Evolutionary conservation across 1,140 invertebrate genomes (phyloP).

Genomic region (Lucilia cuprina): DNA sequence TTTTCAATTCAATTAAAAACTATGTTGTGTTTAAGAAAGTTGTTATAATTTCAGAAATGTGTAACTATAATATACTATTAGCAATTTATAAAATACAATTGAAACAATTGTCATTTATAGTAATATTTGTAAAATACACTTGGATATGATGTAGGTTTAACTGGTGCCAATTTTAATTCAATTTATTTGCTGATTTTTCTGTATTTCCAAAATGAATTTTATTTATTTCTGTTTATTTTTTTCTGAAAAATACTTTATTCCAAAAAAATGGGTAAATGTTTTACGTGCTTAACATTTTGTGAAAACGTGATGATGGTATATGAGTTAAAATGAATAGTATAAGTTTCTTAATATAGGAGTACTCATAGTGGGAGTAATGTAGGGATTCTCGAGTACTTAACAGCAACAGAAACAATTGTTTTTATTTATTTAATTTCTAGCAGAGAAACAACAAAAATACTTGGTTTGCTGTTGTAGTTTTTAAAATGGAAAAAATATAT

Average conservation of each 20-base stretch:
- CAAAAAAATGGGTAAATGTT: slow-evolving; percentile 3
- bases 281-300: slow-evolving; percentile 6
- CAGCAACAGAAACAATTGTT: background rate
- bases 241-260: background rate
- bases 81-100: too few relatives aligned
- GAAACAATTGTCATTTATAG: too few relatives aligned
- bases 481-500: background rate
- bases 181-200: slow-evolving; percentile 18
- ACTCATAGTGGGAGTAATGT: background rate
- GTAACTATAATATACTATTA: too few relatives aligned
- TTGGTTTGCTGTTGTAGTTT: background rate
- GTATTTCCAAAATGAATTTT: background rate
- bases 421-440: background rate
- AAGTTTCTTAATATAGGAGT: background rate
- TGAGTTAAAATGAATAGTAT: background rate
- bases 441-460: too few relatives aligned
- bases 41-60: too few relatives aligned
- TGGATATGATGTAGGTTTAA: background rate
- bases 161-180: slow-evolving; percentile 17
- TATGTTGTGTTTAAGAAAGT: too few relatives aligned
- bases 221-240: background rate
- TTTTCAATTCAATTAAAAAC: too few relatives aligned
- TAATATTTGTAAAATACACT: too few relatives aligned
- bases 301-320: slow-evolving; percentile 5
- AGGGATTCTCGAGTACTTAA: background rate